Evolutionary conservation across 2,113 vertebrate species (phyloP), one percentile per base, ranked within the genome.

Genomic region (Rallus limicola): DNA sequence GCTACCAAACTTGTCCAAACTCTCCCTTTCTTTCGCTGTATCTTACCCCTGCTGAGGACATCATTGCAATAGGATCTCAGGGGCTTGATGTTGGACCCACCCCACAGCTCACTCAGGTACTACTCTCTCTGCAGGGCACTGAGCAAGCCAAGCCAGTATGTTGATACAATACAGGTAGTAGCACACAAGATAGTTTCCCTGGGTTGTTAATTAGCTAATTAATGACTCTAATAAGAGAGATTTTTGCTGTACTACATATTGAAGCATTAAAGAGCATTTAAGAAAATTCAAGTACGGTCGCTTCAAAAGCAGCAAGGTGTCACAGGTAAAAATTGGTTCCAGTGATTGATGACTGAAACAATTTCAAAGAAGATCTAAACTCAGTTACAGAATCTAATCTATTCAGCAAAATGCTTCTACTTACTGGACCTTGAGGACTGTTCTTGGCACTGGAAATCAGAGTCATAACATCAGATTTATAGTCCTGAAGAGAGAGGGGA

Each of bases 361-460:
- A 28, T 40, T 64, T 58, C 87, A 74, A 91, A 88, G 64, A 78
- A 58, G 76, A 94, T 40, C 70, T 74, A 86, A 95, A 82, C 11
- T 67, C 36, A 60, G 82, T 68, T 95, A 95, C 56, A 81, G 50
- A 92, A 78, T 65, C 44, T 26, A 71, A 96, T 95, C 44, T 81
- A 23, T 78, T 82, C 74, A 79, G 76, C 78, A 91, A 96, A 96
- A 91, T 5, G 17, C 68, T 92, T 92, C 87, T 86, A 98, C 98
- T 98, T 97, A 98, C 97, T 11, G 87, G 74, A 86, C 93, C 93
- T 76, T 91, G 95, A 29, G 88, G 82, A 92, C 62, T 74, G 69
- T 33, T 94, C 65, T 60, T 92, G 96, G 93, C 76, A 60, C 87
- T 65, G 28, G 88, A 70, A 84, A 77, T 29, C 77, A 71, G 53